Evolutionary conservation across 2,888 invertebrate species (phyloP).

Genomic region (Chesias legatella): DNA sequence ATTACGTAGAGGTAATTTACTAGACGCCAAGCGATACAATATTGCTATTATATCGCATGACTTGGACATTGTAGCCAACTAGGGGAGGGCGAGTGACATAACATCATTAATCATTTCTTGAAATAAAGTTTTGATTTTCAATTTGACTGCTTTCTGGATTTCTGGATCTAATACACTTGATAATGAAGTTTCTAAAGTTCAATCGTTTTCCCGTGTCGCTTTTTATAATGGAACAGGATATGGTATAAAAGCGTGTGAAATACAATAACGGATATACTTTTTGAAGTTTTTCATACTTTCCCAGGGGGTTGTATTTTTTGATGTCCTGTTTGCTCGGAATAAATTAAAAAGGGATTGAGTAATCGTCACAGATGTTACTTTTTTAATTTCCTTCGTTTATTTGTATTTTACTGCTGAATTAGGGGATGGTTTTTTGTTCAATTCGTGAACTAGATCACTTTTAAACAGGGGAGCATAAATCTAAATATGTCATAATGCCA

Average conservation of each 20-base stretch:
- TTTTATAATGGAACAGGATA: conserved; percentile 35
- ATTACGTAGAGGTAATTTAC: conserved; percentile 64
- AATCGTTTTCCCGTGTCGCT: conserved; percentile 34
- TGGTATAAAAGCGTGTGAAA: conserved; percentile 46
- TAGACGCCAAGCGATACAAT: conserved; percentile 62
- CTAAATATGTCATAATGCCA: conserved; percentile 5
- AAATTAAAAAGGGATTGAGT: conserved; percentile 45
- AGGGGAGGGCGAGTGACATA: conserved; percentile 64
- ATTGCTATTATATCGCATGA: conserved; percentile 74
- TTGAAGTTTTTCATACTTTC: conserved; percentile 50
- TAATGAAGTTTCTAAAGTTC: conserved; percentile 64
- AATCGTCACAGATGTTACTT: conserved; percentile 57
- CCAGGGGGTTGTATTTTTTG: conserved; percentile 57
- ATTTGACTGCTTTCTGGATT: conserved; percentile 62
- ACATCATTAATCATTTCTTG: conserved; percentile 71
- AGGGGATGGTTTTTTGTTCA: conserved; percentile 17
- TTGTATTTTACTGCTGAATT: conserved; percentile 30
- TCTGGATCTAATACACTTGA: conserved; percentile 60
- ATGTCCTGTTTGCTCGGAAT: conserved; percentile 57
- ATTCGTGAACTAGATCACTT: conserved; percentile 6
- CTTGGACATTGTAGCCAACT: conserved; percentile 63
- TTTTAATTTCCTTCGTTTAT: conserved; percentile 56
- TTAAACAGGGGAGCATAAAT: conserved; percentile 6
- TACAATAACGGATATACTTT: conserved; percentile 54
- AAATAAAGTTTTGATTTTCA: conserved; percentile 75